phyloP scores from a whole-genome alignment of 2,113 vertebrate genomes.

The Astatotilapia flaviijosephi region DNA sequence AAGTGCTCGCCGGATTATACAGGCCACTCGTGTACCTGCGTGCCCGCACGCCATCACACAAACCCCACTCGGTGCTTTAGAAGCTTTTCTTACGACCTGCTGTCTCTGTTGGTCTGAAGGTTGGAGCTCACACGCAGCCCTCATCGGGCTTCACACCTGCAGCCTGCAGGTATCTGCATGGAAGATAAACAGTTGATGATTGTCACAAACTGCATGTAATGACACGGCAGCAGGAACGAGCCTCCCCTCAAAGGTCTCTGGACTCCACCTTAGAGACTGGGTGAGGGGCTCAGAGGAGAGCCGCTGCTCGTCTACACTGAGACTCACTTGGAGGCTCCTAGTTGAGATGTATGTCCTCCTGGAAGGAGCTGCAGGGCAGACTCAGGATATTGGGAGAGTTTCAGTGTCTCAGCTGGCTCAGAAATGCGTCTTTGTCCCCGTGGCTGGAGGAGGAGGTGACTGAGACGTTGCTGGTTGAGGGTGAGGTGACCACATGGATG shows the following conservation, averaged over 20 bases:
- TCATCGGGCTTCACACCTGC: not conserved
- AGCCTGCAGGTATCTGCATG: not conserved
- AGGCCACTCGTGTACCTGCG: not conserved
- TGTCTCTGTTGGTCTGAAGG: not conserved
- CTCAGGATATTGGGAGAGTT: not conserved
- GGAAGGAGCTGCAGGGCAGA: not conserved
- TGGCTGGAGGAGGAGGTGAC: not conserved
- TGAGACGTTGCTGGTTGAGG: not conserved
- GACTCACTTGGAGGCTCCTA: not conserved
- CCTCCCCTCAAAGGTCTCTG: not conserved
- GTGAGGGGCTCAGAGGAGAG: accelerated
- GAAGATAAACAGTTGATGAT: accelerated
- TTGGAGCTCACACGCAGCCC: not conserved
- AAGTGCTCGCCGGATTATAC: not conserved
- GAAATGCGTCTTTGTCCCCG: not conserved
- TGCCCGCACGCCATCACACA: not conserved
- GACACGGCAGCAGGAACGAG: not conserved
- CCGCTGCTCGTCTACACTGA: not conserved
- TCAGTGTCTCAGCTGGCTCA: not conserved
- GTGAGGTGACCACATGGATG: not conserved
- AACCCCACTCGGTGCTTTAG: not conserved
- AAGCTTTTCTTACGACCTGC: not conserved
- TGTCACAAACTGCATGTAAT: not conserved
- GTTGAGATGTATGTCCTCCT: not conserved
- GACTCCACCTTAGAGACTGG: not conserved